Evolutionary conservation across 92 coral and sea anemone genomes (phyloP).

Genomic region (Virgularia gustaviana): DNA sequence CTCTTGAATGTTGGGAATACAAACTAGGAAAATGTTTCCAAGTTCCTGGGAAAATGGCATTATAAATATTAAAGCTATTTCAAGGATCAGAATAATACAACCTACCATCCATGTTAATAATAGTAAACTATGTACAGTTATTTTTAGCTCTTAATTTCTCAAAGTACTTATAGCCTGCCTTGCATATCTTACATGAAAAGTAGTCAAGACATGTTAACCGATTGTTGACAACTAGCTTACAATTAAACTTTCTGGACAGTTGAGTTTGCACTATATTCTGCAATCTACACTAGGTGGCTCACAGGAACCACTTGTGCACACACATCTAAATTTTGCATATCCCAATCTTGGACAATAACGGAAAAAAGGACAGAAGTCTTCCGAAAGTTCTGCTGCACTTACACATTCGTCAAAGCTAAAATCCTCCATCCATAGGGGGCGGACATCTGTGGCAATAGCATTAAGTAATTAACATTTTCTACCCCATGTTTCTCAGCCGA

Average conservation of each 20-base stretch:
- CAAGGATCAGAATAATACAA: no score
- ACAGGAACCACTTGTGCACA: not conserved
- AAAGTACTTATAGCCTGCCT: not conserved
- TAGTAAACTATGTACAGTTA: no score
- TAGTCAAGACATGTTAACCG: not conserved
- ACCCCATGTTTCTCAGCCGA: not conserved
- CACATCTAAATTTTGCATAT: conserved; percentile 1
- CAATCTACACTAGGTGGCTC: not conserved
- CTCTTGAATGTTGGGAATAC: no score
- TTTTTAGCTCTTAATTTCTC: not conserved
- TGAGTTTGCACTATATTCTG: not conserved
- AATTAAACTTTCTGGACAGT: not conserved
- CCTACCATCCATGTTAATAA: no score
- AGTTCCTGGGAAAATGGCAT: no score
- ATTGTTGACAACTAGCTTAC: not conserved
- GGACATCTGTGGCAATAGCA: not conserved
- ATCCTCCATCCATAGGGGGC: not conserved
- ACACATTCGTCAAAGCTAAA: not conserved
- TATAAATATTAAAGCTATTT: no score
- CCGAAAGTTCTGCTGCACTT: not conserved
- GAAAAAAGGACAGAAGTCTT: conserved; percentile 3
- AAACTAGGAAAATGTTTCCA: no score
- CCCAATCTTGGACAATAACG: not conserved
- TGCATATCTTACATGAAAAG: not conserved
- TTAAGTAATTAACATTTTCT: not conserved